Percentiles rank a stretch among this genome's conserved stretches.
Conservation (phyloP, 2,797 vertebrate species). For the Dryobates pubescens region DNA sequence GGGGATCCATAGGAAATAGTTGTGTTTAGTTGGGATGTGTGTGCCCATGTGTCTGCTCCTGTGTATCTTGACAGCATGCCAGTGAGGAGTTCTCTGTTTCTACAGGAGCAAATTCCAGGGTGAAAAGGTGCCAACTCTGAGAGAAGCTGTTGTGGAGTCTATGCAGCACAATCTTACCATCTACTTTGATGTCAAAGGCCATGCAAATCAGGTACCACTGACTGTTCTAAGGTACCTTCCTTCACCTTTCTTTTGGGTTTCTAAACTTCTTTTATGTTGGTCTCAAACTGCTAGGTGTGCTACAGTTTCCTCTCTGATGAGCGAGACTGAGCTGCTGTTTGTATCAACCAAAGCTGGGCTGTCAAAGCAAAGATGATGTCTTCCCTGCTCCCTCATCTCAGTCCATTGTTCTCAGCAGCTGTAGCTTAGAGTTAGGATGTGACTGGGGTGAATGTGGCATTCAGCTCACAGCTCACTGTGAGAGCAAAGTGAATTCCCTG, state of each 20-base stretch:
- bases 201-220: constrained; percentile 86
- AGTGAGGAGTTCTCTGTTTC: neutral
- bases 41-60: neutral
- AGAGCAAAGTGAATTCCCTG: neutral
- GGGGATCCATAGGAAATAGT: neutral
- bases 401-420: neutral
- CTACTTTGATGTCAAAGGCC: constrained; percentile 97
- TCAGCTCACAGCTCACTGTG: neutral
- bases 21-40: neutral
- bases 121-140: constrained; percentile 92
- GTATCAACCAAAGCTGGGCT: neutral
- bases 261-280: neutral
- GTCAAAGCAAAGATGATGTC: neutral
- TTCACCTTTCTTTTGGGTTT: neutral
- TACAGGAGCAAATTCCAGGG: constrained; percentile 83
- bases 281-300: neutral
- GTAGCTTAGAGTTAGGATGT: neutral
- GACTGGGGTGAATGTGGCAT: neutral
- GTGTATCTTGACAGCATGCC: neutral
- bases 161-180: constrained; percentile 86
- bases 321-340: neutral
- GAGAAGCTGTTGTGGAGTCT: constrained; percentile 90
- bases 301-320: neutral
- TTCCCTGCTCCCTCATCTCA: neutral
- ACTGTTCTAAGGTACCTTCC: neutral